Conservation (phyloP, 37 sponge, comb jelly and placozoan species). For the Diacarnus erythraeanus region DNA sequence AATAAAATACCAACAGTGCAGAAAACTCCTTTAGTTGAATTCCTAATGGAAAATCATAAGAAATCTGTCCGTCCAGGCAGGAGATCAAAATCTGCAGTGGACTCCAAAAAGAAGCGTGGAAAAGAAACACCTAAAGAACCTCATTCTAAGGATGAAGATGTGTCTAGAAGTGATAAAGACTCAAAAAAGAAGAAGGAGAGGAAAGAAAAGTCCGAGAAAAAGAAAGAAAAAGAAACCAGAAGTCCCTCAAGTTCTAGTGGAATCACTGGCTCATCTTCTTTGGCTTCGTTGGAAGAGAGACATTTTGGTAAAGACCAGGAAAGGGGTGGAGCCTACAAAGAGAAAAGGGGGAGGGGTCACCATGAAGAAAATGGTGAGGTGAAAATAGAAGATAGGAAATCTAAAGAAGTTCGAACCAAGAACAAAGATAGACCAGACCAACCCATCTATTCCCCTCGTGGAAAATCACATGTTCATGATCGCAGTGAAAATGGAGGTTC, state of each 20-base stretch:
- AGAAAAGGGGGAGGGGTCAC: constrained; percentile 5
- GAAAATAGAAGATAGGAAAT: not conserved
- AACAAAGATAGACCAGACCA: constrained; percentile 20
- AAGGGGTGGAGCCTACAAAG: not conserved
- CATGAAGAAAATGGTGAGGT: not conserved
- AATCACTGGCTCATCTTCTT: not conserved
- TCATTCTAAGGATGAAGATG: not conserved
- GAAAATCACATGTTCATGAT: not conserved
- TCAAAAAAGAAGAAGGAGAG: not conserved
- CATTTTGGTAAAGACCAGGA: not conserved
- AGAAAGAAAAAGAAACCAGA: not conserved
- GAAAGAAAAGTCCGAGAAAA: not conserved
- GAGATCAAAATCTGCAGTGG: constrained; percentile 1
- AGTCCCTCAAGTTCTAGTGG: not conserved
- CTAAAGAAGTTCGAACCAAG: not conserved
- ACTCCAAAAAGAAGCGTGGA: constrained; percentile 16
- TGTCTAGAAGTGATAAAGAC: not conserved
- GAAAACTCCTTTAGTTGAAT: constrained; percentile 68
- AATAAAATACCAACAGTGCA: constrained; percentile 24
- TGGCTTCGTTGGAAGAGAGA: not conserved
- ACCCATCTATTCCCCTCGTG: constrained; percentile 15
- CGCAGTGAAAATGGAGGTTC: not conserved
- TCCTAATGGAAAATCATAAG: constrained; percentile 58
- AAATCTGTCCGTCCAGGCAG: not conserved
- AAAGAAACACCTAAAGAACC: not conserved